A percentile compares a stretch with the other conserved stretches of the same genome.
phyloP scores from a whole-genome alignment of 1,140 invertebrate species.

The Chlorops oryzae region DNA sequence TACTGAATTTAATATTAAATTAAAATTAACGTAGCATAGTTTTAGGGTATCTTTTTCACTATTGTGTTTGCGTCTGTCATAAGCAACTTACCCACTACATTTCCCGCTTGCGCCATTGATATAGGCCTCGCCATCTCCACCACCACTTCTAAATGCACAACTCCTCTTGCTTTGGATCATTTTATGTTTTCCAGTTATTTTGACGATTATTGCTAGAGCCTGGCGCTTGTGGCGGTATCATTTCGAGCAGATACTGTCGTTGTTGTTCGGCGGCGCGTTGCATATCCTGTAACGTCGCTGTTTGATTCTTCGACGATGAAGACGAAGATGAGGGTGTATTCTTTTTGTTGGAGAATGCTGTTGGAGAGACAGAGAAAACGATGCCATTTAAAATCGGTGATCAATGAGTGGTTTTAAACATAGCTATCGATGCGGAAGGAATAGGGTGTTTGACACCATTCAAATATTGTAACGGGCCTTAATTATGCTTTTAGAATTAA shows the following conservation, averaged over 20 bases:
- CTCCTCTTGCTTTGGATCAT: neutral
- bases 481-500: neutral
- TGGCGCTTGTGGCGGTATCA: conserved; percentile 69
- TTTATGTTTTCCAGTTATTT: conserved; percentile 47
- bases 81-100: too few relatives aligned
- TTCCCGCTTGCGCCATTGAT: too few relatives aligned
- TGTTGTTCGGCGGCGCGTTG: conserved; percentile 83
- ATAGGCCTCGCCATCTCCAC: too few relatives aligned
- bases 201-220: conserved; percentile 43
- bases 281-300: conserved; percentile 62
- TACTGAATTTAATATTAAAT: too few relatives aligned
- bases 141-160: neutral
- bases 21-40: too few relatives aligned
- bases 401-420: too few relatives aligned
- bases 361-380: neutral
- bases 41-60: too few relatives aligned
- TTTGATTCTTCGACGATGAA: conserved; percentile 48
- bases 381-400: too few relatives aligned
- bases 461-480: too few relatives aligned
- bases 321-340: conserved; percentile 37
- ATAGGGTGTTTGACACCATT: too few relatives aligned
- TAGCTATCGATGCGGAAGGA: too few relatives aligned
- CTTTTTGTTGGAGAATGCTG: conserved; percentile 42
- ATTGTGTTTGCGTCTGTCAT: too few relatives aligned
- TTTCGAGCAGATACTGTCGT: conserved; percentile 91